A percentile compares a stretch with the other conserved stretches of the same genome.
Conservation (phyloP, 2,888 invertebrate genomes). For the Dexiosoma caninum region DNA sequence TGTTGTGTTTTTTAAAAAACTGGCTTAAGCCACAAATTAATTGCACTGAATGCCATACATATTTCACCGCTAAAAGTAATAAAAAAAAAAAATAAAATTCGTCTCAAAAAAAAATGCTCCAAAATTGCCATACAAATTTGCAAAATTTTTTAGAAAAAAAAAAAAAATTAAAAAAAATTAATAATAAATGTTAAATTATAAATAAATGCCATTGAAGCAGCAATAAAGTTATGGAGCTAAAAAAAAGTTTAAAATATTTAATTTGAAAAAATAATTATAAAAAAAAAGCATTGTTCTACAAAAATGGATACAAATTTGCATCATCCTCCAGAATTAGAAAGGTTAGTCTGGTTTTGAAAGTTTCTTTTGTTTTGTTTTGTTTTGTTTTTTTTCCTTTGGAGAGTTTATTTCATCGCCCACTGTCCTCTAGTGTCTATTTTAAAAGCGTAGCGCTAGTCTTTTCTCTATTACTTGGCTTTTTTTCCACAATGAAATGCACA, state of each 20-base stretch:
- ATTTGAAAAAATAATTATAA: not conserved
- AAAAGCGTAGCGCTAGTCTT: too few species aligned
- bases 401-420: not conserved
- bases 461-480: too few species aligned
- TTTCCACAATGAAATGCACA: too few species aligned
- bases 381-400: too few species aligned
- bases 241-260: not conserved
- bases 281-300: not conserved
- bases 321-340: conserved; percentile 57
- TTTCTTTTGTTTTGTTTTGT: not conserved
- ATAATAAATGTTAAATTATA: too few species aligned
- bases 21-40: conserved; percentile 3
- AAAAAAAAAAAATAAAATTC: not conserved
- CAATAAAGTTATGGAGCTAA: not conserved
- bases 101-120: not conserved
- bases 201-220: not conserved
- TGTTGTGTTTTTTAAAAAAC: not conserved
- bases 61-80: not conserved
- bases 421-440: not conserved
- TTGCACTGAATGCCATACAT: not conserved
- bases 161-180: not conserved
- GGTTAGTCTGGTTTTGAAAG: conserved; percentile 22
- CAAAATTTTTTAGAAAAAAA: not conserved
- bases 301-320: conserved; percentile 58
- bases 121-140: not conserved